phyloP scores from a whole-genome alignment of 2,888 invertebrate species.

The Petrolisthes cinctipes region DNA sequence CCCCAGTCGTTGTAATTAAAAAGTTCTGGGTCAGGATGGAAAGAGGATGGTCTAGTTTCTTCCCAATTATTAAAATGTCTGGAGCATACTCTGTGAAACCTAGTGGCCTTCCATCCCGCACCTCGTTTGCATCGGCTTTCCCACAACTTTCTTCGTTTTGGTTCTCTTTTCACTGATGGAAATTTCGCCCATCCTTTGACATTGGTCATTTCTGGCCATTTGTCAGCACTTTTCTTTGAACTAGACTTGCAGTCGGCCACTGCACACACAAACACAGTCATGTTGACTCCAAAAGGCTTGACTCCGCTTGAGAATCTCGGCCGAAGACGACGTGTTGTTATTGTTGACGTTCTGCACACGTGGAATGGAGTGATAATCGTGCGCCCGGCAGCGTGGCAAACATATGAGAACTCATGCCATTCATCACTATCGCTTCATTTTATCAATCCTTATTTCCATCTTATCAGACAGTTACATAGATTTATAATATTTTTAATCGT shows the following conservation, averaged over 20 bases:
- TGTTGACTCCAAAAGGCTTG: background rate
- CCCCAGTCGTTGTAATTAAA: constrained; percentile 10
- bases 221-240: background rate
- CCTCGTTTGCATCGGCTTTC: background rate
- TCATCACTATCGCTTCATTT: background rate
- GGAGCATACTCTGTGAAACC: background rate
- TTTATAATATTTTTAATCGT: background rate
- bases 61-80: constrained; percentile 13
- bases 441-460: background rate
- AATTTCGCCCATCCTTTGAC: constrained; percentile 14
- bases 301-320: too few species aligned
- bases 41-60: constrained; percentile 11
- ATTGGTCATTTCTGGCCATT: background rate
- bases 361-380: background rate
- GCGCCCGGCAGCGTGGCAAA: background rate
- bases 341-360: background rate
- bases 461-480: background rate
- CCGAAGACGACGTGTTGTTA: too few species aligned
- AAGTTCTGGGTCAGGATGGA: background rate
- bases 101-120: constrained; percentile 4
- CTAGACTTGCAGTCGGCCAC: background rate
- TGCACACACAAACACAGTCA: constrained; percentile 9
- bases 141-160: background rate
- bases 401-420: background rate
- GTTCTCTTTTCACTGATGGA: background rate